Evolutionary conservation across 2,888 invertebrate species (phyloP).

Genomic region (Ectemnius cavifrons): DNA sequence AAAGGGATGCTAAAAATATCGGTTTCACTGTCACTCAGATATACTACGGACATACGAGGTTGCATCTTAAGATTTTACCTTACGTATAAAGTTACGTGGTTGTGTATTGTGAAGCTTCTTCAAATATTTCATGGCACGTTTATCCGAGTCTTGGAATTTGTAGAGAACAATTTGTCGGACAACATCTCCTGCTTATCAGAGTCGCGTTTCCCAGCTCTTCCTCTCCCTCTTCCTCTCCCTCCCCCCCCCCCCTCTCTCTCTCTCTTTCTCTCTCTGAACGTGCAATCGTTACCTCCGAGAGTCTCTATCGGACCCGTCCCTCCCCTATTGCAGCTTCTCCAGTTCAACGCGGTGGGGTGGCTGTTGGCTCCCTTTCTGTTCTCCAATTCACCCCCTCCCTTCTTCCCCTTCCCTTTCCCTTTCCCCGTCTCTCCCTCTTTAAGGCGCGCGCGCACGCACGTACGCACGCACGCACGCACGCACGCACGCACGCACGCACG

Average conservation of each 20-base stretch:
- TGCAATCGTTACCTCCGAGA: not conserved
- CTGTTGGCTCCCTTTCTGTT: not conserved
- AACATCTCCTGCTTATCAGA: conserved; percentile 56
- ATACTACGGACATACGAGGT: too few species aligned
- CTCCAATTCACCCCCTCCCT: conserved; percentile 4
- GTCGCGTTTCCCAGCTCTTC: conserved; percentile 48
- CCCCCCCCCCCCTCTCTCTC: conserved; percentile 25
- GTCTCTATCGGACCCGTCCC: not conserved
- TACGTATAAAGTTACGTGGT: not conserved
- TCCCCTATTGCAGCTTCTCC: conserved; percentile 17
- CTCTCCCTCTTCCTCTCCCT: conserved; percentile 22
- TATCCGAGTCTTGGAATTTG: too few species aligned
- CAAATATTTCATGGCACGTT: too few species aligned
- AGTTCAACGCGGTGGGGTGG: too few species aligned
- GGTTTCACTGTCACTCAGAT: too few species aligned
- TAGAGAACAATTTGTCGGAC: conserved; percentile 24
- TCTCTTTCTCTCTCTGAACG: not conserved
- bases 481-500: conserved; percentile 28
- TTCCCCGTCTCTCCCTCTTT: not conserved
- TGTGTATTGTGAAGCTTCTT: too few species aligned
- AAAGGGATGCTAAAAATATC: too few species aligned
- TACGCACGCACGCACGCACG: conserved; percentile 45
- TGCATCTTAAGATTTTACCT: not conserved
- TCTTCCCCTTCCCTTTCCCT: conserved; percentile 10
- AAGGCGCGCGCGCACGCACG: conserved; percentile 20